phyloP scores from a whole-genome alignment of 2,113 vertebrate species.

The Ciconia stormi region DNA sequence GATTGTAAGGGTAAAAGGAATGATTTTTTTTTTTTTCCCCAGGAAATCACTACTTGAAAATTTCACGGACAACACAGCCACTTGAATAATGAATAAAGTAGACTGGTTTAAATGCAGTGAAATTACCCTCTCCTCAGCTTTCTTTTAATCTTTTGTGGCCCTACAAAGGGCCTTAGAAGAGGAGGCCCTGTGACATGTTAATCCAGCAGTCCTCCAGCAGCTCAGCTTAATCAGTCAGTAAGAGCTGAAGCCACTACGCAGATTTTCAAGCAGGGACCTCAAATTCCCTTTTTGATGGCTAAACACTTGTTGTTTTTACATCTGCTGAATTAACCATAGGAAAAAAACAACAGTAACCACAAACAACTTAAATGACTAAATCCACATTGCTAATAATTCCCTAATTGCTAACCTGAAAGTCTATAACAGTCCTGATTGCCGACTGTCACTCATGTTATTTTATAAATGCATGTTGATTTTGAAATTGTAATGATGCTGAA shows the following conservation, averaged over 20 bases:
- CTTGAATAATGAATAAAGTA: constrained; percentile 40
- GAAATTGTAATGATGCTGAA: not conserved
- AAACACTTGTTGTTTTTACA: constrained; percentile 8
- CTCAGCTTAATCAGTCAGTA: not conserved
- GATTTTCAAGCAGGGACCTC: not conserved
- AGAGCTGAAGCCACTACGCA: not conserved
- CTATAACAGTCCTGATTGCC: not conserved
- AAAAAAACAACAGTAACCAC: not conserved
- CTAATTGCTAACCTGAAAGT: constrained; percentile 11
- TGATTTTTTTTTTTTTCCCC: not conserved
- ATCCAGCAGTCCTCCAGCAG: constrained; percentile 1
- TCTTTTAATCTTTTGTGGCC: constrained; percentile 52
- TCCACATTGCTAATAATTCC: not conserved
- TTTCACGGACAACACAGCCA: not conserved
- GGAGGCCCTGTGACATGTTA: constrained; percentile 13
- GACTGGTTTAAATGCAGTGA: constrained; percentile 15
- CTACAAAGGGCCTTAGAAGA: constrained; percentile 37
- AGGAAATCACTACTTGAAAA: constrained; percentile 27
- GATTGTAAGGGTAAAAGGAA: not conserved
- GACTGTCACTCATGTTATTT: constrained; percentile 1
- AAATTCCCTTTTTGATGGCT: not conserved
- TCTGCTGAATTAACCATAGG: not conserved
- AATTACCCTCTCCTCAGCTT: constrained; percentile 23
- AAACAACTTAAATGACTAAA: not conserved
- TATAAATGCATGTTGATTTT: constrained; percentile 9